A percentile compares a stretch with the other conserved stretches of the same genome.
Conservation (phyloP, 1,140 invertebrate genomes). For the Tenebrio molitor region DNA sequence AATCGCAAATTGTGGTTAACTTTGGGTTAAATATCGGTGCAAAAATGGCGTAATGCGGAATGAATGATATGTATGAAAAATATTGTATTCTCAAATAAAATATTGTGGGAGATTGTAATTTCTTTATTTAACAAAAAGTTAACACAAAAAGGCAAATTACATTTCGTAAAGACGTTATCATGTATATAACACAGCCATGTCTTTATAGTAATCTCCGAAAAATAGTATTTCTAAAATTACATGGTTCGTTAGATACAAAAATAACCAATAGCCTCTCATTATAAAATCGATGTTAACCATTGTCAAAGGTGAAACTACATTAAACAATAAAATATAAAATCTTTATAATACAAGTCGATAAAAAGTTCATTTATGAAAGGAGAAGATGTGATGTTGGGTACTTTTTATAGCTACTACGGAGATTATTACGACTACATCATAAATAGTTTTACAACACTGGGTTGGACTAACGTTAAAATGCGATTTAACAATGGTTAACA, state of each 20-base stretch:
- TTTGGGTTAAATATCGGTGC: constrained; percentile 50
- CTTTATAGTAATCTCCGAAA: constrained; percentile 42
- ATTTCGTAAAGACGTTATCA: constrained; percentile 53
- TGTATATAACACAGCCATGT: constrained; percentile 60
- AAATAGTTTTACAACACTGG: constrained; percentile 60
- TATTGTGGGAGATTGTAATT: constrained; percentile 43
- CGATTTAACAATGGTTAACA: constrained; percentile 57
- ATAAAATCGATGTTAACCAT: constrained; percentile 57
- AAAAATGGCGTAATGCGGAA: constrained; percentile 1
- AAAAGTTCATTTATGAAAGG: constrained; percentile 50
- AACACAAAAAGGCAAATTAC: constrained; percentile 53
- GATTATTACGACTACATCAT: constrained; percentile 42
- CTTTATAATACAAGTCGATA: constrained; percentile 54
- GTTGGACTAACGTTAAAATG: constrained; percentile 51
- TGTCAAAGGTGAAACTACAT: constrained; percentile 51
- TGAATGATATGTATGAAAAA: constrained; percentile 30
- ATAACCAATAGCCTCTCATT: constrained; percentile 56
- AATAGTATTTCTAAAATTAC: constrained; percentile 47
- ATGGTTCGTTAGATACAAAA: constrained; percentile 60
- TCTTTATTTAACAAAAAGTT: constrained; percentile 56
- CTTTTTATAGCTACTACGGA: constrained; percentile 47
- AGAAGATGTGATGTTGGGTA: constrained; percentile 57
- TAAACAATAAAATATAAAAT: constrained; percentile 56
- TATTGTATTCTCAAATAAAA: constrained; percentile 33
- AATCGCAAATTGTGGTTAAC: constrained; percentile 52